Evolutionary conservation across 2,113 vertebrate genomes (phyloP), one percentile per base, ranked within the genome.

Genomic region (Rhabdomys dilectus): DNA sequence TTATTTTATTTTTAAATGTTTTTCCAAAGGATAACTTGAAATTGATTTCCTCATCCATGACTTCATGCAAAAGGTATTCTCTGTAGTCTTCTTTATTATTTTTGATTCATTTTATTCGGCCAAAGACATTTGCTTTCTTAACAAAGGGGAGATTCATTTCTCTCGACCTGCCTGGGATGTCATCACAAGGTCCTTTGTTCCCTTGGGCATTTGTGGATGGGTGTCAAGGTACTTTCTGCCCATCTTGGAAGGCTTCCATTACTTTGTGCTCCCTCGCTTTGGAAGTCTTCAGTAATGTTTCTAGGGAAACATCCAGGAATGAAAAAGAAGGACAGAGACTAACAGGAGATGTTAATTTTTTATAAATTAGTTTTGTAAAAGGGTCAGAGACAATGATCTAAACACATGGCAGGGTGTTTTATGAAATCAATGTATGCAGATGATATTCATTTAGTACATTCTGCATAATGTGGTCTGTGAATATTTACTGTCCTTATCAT

Each of bases 21-120:
- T 73, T 75, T 7, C 11, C 4, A 7, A 88, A 26, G 85, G 68
- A 84, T 81, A 73, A 68, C 62, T 78, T 88, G 66, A 42, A 91
- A 91, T 70, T 73, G 26, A 45, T 75, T 88, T 90, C 70, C 89
- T 39, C 48, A 64, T 77, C n/a, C 68, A 68, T 95, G 17, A 77
- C 60, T n/a, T 89, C 36, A 75, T 68, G 31, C 22, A 48, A 70
- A 64, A 80, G 17, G 24, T 73, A 73, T 56, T 68, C 26, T 96
- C 87, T 21, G 58, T 36, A 24, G 2, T 87, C 75, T 58, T 51
- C 60, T 11, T 82, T 85, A 75, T 72, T 88, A n/a, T 92, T 75
- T 45, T 68, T 76, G 60, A 85, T 62, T 82, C 96, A 72, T 93
- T 91, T 95, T 42, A 53, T 77, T 96, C 36, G 36, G 42, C 51